Evolutionary conservation across 2,888 invertebrate genomes (phyloP), one percentile per base, ranked within the genome.

Genomic region (Tetranychus piercei): DNA sequence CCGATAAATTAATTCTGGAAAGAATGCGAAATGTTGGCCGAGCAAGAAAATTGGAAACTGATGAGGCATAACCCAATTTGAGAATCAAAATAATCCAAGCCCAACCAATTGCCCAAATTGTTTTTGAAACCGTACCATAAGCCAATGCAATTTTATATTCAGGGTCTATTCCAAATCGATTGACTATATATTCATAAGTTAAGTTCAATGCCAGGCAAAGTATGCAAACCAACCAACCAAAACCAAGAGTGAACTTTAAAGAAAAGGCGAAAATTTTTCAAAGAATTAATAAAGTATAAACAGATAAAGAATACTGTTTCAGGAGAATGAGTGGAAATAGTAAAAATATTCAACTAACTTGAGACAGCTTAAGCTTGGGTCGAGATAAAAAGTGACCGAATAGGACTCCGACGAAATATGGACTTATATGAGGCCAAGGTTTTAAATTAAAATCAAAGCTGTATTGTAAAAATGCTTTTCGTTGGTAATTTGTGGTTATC

Each of bases 371-470:
- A 5, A 69, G 11, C 20, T 69, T 69, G 1, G 69, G 69, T 6
- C 20, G 11, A 69, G 22, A 11, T 23, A 69, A 7, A 11, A 69
- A 11, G 20, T 23, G 8, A 22, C 69, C 69, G 5, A 69, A 69
- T 0, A 69, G 22, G 8, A 69, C 69, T 20, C 69, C 69, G 22
- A 69, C 34, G 1, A 69, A 69, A 23, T 69, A 69, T 5, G 69
- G 69, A 20, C 22, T 22, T 20, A 69, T 69, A 22, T 69, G 69
- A 20, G 69, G 22, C 69, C 69, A 69, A 23, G 69, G 69, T 69
- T 69, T 69, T 0, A 69, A 1, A 4, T 69, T 69, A 15, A 69
- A 69, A 11, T 23, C 22, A 11, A 20, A 69, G 5, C 20, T 20
- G 69, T 69, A 69, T 11, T 23, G 69, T 23, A 23, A 22, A 5